Evolutionary conservation across 2,113 vertebrate species (phyloP).

Genomic region (Athene cunicularia): DNA sequence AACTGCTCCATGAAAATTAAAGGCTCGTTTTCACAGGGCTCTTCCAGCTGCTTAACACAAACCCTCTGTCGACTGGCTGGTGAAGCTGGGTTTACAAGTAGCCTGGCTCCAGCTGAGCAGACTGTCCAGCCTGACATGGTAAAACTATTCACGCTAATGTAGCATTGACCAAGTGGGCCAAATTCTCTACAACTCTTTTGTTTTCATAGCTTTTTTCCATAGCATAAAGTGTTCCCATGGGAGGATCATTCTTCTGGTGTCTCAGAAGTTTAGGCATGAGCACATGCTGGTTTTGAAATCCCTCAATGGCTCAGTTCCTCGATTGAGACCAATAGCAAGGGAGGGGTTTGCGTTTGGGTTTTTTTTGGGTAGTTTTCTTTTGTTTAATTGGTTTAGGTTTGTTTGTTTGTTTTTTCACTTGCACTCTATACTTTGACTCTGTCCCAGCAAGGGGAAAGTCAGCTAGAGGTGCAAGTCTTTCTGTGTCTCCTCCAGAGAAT

Average conservation of each 20-base stretch:
- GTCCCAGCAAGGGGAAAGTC: not conserved
- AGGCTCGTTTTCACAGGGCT: not conserved
- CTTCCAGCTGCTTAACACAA: slow-evolving; percentile 11
- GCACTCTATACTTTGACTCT: not conserved
- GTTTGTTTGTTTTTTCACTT: not conserved
- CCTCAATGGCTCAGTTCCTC: not conserved
- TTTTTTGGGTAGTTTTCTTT: not conserved
- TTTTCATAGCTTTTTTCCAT: not conserved
- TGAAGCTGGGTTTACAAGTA: not conserved
- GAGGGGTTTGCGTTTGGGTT: not conserved
- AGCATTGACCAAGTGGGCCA: not conserved
- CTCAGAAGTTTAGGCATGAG: not conserved
- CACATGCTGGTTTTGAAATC: not conserved
- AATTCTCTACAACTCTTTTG: not conserved
- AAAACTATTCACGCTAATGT: not conserved
- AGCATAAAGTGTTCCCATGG: not conserved
- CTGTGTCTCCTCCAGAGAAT: not conserved
- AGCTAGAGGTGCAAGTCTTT: not conserved
- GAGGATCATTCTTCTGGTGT: not conserved
- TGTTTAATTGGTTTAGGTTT: not conserved
- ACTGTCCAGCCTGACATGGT: not conserved
- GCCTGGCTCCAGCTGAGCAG: not conserved
- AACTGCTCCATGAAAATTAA: not conserved
- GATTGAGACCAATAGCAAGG: not conserved
- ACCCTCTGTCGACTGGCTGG: not conserved